These are phyloP conservation scores for Drosophila saltans DNA, from an alignment of 1,140 invertebrate genomes.

Conservation along the genomic window DNA sequence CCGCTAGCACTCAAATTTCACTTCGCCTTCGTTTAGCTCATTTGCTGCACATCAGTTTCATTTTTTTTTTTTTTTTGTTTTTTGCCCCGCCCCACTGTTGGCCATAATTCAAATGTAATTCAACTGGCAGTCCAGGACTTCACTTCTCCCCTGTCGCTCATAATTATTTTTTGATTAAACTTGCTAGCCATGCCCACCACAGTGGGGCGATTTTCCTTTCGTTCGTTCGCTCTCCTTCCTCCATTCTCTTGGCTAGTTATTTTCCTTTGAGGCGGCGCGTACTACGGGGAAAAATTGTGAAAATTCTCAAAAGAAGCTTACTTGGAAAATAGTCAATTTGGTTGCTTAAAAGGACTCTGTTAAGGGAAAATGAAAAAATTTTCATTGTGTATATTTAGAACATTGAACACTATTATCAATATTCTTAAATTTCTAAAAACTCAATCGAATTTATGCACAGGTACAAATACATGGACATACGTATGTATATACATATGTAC, in stretches of 20 bases:
- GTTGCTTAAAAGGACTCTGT: constrained; percentile 27
- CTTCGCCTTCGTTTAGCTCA: constrained; percentile 72
- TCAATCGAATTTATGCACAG: no score
- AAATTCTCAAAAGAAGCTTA: constrained; percentile 8
- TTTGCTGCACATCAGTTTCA: constrained; percentile 59
- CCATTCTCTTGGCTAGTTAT: constrained; percentile 1
- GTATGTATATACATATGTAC: no score
- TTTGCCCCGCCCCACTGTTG: constrained; percentile 21
- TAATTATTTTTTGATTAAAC: constrained; percentile 81
- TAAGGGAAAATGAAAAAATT: constrained; percentile 4
- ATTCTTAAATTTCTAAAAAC: no score
- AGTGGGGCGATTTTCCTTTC: neutral
- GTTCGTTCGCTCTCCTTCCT: neutral
- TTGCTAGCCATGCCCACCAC: constrained; percentile 28
- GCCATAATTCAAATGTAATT: constrained; percentile 78
- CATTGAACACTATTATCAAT: no score
- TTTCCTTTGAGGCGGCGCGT: constrained; percentile 22
- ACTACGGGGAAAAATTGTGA: neutral
- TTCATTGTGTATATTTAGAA: neutral
- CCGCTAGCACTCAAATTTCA: constrained; percentile 59
- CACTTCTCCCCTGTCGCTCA: constrained; percentile 60
- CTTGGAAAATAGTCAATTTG: constrained; percentile 1
- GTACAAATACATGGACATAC: no score
- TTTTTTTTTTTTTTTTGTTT: constrained; percentile 6
- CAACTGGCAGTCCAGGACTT: constrained; percentile 39